Conservation (phyloP, 1,140 invertebrate species). For the Bursaphelenchus mucronatus region DNA sequence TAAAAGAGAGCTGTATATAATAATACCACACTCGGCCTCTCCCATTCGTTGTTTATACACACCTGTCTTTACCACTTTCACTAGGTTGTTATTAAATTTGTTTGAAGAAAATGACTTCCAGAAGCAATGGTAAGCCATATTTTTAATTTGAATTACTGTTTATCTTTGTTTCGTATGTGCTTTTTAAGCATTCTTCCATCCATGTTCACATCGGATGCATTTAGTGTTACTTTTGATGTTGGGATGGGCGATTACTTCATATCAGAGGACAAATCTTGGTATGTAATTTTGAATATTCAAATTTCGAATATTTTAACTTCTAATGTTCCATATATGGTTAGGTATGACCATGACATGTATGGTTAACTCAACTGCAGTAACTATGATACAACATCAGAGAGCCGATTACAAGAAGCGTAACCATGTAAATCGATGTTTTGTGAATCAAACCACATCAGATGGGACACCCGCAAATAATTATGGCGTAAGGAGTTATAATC, state of each 20-base stretch:
- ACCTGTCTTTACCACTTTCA: too few species aligned
- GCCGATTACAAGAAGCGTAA: neutral
- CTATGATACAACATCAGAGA: conserved; percentile 1
- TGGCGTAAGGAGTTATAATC: too few species aligned
- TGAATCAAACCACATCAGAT: neutral
- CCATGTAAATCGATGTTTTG: neutral
- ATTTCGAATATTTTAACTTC: conserved; percentile 20
- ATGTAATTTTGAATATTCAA: too few species aligned
- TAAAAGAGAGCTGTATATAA: too few species aligned
- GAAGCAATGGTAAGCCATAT: neutral
- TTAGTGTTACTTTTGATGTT: conserved; percentile 26
- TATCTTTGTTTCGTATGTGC: neutral
- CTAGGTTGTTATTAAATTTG: too few species aligned
- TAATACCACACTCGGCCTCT: too few species aligned
- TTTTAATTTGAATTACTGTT: neutral
- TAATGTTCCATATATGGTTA: conserved; percentile 21
- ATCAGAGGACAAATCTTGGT: too few species aligned
- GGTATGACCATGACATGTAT: conserved; percentile 26
- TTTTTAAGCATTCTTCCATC: conserved; percentile 25
- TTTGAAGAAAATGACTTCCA: neutral
- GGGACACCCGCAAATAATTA: neutral
- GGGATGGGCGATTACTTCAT: neutral
- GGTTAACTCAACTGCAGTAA: conserved; percentile 25
- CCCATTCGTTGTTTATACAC: too few species aligned
- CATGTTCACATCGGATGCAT: conserved; percentile 23